Evolutionary conservation across 2,113 vertebrate species (phyloP).

Genomic region (Lophotis ruficrista): DNA sequence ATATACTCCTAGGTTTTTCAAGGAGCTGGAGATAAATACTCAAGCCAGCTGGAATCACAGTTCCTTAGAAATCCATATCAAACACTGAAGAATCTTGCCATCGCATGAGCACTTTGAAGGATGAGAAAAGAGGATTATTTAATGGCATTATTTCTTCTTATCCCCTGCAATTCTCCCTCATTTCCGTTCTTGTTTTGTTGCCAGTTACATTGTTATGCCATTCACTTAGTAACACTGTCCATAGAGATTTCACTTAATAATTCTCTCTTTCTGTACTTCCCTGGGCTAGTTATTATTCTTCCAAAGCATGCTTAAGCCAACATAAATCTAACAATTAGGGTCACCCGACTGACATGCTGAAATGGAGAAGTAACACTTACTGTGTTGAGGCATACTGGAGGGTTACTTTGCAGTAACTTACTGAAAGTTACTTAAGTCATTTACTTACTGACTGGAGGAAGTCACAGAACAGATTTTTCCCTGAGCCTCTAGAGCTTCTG

Average conservation of each 20-base stretch:
- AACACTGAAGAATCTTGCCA: not conserved
- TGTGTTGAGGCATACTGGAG: not conserved
- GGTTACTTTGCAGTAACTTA: not conserved
- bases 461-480: not conserved
- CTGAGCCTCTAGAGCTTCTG: not conserved
- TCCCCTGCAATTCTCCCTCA: not conserved
- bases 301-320: not conserved
- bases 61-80: not conserved
- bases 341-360: not conserved
- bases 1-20: not conserved
- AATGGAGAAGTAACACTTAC: not conserved
- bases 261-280: not conserved
- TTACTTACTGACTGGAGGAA: not conserved
- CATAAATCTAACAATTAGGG: not conserved
- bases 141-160: not conserved
- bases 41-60: not conserved
- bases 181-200: not conserved
- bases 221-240: not conserved
- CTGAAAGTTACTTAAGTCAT: not conserved
- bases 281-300: not conserved
- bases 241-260: not conserved
- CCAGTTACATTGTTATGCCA: not conserved
- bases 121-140: not conserved
- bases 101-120: not conserved
- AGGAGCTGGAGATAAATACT: not conserved